These are phyloP conservation scores for Megaceryle maxima DNA, from an alignment of 2,113 vertebrate species.

Conservation along the genomic window DNA sequence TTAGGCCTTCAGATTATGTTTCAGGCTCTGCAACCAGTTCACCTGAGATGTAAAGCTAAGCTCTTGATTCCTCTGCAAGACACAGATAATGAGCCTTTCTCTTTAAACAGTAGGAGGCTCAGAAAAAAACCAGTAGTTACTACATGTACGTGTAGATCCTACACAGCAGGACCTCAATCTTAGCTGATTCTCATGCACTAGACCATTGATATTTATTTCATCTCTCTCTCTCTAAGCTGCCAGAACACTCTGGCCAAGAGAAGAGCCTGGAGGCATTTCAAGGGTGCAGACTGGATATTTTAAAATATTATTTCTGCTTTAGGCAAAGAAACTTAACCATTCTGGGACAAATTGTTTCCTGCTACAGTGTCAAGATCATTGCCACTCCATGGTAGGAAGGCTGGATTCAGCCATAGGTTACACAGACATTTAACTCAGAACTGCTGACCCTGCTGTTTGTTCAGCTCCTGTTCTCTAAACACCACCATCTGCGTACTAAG, in stretches of 20 bases:
- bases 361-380: not conserved
- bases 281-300: not conserved
- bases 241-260: not conserved
- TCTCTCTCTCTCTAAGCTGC: not conserved
- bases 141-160: accelerated
- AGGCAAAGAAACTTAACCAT: not conserved
- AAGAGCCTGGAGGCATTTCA: not conserved
- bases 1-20: not conserved
- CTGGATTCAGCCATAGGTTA: not conserved
- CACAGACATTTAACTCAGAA: not conserved
- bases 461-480: not conserved
- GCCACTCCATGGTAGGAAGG: not conserved
- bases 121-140: not conserved
- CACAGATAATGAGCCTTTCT: not conserved
- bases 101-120: not conserved
- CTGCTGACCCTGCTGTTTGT: not conserved
- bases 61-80: not conserved
- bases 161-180: not conserved
- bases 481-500: not conserved
- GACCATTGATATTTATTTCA: not conserved
- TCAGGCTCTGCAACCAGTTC: not conserved
- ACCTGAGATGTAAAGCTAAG: not conserved
- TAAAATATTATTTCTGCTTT: not conserved
- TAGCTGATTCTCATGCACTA: not conserved
- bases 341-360: not conserved